A percentile compares a stretch with the other conserved stretches of the same genome.
Conservation (phyloP, 2,888 invertebrate species). For the Diabrotica balteata region DNA sequence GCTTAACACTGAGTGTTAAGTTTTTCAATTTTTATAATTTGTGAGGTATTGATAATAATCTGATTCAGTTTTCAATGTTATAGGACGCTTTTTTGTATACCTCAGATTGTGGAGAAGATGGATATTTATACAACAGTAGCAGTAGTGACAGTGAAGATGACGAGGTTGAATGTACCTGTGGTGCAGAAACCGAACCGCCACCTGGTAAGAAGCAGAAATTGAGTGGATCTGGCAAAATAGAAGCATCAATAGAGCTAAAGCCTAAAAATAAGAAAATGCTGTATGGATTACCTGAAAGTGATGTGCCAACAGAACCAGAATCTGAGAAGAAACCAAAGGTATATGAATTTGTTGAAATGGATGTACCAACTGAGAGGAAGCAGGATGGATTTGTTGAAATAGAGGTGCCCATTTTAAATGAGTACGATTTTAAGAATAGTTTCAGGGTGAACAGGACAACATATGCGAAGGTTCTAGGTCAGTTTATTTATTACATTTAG, state of each 20-base stretch:
- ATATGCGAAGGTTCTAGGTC: conserved; percentile 30
- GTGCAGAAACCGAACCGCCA: conserved; percentile 9
- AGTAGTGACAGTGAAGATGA: conserved; percentile 29
- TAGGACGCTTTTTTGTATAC: conserved; percentile 35
- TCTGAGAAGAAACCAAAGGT: conserved; percentile 5
- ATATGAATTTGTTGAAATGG: conserved; percentile 29
- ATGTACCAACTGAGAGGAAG: conserved; percentile 5
- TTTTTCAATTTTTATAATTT: too few relatives aligned
- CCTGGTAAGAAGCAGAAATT: conserved; percentile 7
- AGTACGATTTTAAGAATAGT: conserved; percentile 28
- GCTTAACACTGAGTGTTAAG: too few relatives aligned
- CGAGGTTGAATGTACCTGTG: conserved; percentile 25
- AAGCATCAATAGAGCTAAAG: conserved; percentile 5
- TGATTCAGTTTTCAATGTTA: neutral
- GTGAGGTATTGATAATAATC: too few relatives aligned
- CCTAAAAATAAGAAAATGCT: too few relatives aligned
- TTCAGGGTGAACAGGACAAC: conserved; percentile 33
- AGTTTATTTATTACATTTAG: neutral
- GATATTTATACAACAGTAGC: conserved; percentile 31
- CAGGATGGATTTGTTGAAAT: conserved; percentile 29
- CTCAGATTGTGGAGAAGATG: conserved; percentile 32
- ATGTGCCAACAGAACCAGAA: neutral
- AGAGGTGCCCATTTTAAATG: conserved; percentile 23
- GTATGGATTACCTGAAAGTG: too few relatives aligned
- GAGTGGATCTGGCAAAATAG: conserved; percentile 28